Conservation (phyloP, 1,140 invertebrate genomes). For the Littorina saxatilis region DNA sequence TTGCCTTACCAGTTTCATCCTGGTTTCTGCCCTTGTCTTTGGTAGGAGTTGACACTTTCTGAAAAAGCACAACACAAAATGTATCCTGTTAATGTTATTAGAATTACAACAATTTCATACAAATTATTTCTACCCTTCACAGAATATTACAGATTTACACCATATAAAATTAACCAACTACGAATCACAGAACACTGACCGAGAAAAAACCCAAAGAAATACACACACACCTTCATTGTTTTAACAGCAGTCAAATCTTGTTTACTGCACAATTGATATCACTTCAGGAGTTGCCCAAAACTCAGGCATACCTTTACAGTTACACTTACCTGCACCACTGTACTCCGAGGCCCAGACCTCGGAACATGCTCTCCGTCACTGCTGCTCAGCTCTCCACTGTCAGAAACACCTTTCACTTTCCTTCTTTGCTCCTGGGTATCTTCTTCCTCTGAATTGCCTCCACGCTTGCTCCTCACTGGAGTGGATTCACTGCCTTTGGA, state of each 20-base stretch:
- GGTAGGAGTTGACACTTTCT: not conserved
- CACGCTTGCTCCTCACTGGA: conserved; percentile 9
- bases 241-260: no score
- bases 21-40: conserved; percentile 13
- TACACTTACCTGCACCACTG: conserved; percentile 29
- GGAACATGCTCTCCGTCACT: conserved; percentile 30
- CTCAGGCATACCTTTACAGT: no score
- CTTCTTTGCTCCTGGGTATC: conserved; percentile 31
- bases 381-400: conserved; percentile 23
- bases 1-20: conserved; percentile 5
- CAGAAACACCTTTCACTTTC: conserved; percentile 3
- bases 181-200: no score
- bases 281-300: no score
- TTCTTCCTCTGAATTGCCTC: conserved; percentile 14
- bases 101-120: no score
- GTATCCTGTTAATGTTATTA: no score
- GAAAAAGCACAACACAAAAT: conserved; percentile 3
- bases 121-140: no score
- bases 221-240: no score
- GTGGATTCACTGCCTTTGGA: not conserved
- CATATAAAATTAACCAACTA: no score
- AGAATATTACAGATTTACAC: not conserved
- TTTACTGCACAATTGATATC: no score
- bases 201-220: no score
- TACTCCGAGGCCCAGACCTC: conserved; percentile 29